A percentile compares a stretch with the other conserved stretches of the same genome.
Evolutionary conservation across 2,888 invertebrate genomes (phyloP).

Genomic region (Tipula vernalis): DNA sequence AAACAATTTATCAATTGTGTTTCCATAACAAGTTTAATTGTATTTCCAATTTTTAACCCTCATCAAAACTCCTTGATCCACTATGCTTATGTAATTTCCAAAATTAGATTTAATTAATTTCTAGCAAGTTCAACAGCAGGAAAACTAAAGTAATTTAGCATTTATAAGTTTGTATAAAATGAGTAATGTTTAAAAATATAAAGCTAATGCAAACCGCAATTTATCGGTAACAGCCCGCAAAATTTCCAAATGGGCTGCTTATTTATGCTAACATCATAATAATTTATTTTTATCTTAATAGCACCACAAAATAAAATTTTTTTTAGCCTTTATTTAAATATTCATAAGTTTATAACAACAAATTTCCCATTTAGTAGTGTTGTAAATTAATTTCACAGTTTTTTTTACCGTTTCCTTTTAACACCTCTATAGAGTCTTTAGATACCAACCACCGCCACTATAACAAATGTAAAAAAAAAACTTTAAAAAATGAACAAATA

Average conservation of each 20-base stretch:
- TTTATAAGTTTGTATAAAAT: not conserved
- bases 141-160: too few relatives aligned
- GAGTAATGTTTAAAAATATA: not conserved
- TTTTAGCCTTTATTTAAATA: not conserved
- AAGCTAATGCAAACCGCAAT: not conserved
- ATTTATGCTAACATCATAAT: not conserved
- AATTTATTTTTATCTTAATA: not conserved
- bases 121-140: too few relatives aligned
- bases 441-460: not conserved
- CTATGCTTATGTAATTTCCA: too few relatives aligned
- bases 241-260: not conserved
- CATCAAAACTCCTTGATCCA: too few relatives aligned
- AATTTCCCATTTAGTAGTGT: not conserved
- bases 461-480: not conserved
- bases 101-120: too few relatives aligned
- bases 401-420: not conserved
- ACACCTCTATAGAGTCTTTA: not conserved
- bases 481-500: not conserved
- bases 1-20: too few relatives aligned
- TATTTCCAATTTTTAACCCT: too few relatives aligned
- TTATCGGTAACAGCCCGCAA: not conserved
- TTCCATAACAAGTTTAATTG: too few relatives aligned
- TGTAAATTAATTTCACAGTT: not conserved
- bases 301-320: not conserved
- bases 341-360: not conserved